Evolutionary conservation across 2,797 vertebrate genomes (phyloP), one percentile per base, ranked within the genome.

Genomic region (Apogon hyalosoma): DNA sequence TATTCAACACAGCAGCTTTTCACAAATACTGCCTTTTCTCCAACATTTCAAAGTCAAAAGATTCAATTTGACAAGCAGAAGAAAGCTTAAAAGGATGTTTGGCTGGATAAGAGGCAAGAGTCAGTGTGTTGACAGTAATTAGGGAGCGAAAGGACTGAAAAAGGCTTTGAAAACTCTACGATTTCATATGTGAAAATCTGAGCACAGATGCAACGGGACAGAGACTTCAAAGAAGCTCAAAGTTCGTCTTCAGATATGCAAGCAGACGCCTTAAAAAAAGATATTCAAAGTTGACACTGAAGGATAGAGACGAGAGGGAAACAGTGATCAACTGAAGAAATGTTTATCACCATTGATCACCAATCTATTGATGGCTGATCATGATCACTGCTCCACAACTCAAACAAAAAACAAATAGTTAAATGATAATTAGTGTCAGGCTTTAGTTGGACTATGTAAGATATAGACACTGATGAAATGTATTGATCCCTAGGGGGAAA

Each of bases 161-260:
- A 38, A 57, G 50, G 51, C 43, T 66, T 45, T 6, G 50, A 73
- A 77, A 76, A 47, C 18, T 51, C 41, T n/a, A 63, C 49, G 42
- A 79, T 74, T 77, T 86, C 62, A 86, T 76, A 85, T 48, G 60
- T 65, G 81, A 63, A 61, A 70, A 21, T 61, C 24, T 72, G 47
- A 64, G 56, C 79, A 69, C 62, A 76, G 83, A 87, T 75, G 60
- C 49, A 78, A 74, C 41, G 11, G n/a, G 50, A 67, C 69, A 69
- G 63, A 83, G 61, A 42, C 42, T 65, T 69, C 14, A 77, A 76
- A 64, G 59, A 45, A 10, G 11, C 40, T 67, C 39, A 63, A 42
- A 21, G 57, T 55, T 45, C 19, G 45, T 43, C 70, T 57, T 53
- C 12, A 61, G 39, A 58, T 68, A 11, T 41, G 15, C 24, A 62